Conservation (phyloP, 1,140 invertebrate species). For the Tachypleus tridentatus region DNA sequence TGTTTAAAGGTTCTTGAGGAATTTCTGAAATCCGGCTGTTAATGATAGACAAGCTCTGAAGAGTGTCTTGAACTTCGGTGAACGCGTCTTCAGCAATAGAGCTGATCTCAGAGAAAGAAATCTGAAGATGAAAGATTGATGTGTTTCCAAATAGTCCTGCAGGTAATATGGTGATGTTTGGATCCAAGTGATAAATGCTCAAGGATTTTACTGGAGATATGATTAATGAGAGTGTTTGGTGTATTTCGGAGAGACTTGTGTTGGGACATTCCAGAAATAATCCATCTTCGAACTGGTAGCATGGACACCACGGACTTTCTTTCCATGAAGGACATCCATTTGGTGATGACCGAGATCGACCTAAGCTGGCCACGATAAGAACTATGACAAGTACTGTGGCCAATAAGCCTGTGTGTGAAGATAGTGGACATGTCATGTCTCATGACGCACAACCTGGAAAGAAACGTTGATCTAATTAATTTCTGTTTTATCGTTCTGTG, state of each 20-base stretch:
- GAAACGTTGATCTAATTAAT: background rate
- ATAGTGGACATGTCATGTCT: background rate
- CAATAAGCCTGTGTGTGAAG: too few relatives aligned
- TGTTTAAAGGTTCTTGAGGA: slow-evolving; percentile 63
- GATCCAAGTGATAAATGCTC: slow-evolving; percentile 72
- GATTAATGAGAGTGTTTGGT: slow-evolving; percentile 41
- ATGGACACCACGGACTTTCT: slow-evolving; percentile 65
- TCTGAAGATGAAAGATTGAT: slow-evolving; percentile 57
- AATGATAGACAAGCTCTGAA: slow-evolving; percentile 67
- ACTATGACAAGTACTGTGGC: too few relatives aligned
- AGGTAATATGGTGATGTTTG: slow-evolving; percentile 52
- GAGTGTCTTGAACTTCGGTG: slow-evolving; percentile 50
- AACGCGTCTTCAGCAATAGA: slow-evolving; percentile 61
- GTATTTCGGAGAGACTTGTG: slow-evolving; percentile 48
- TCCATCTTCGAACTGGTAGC: slow-evolving; percentile 81
- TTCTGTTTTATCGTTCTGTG: too few relatives aligned
- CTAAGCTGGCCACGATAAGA: too few relatives aligned
- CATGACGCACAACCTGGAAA: background rate
- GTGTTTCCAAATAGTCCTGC: slow-evolving; percentile 52
- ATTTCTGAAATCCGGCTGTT: slow-evolving; percentile 64
- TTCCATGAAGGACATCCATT: slow-evolving; percentile 50
- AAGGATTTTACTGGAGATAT: slow-evolving; percentile 56
- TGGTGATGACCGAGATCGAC: too few relatives aligned
- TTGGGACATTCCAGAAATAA: slow-evolving; percentile 78
- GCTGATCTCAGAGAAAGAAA: slow-evolving; percentile 61